Conservation (phyloP, 64 coral and sea anemone species). For the Stichodactyla mertensii region DNA sequence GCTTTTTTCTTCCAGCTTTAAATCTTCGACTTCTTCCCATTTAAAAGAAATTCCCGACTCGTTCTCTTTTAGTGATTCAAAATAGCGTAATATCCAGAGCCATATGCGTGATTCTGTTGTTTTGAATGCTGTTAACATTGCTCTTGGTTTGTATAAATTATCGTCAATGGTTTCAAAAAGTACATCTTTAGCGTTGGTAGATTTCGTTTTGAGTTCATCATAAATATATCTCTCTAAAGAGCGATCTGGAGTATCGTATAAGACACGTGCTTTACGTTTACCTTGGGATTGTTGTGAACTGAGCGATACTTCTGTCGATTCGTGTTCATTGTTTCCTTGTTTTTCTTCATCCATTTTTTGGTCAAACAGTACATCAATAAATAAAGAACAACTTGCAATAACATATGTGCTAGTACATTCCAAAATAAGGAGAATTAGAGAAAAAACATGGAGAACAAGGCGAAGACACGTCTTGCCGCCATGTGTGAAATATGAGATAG, state of each 20-base stretch:
- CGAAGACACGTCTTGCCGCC: too few species aligned
- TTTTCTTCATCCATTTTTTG: neutral
- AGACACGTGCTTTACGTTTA: neutral
- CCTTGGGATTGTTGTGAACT: neutral
- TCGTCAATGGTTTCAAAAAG: neutral
- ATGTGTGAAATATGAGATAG: too few species aligned
- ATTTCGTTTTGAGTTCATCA: neutral
- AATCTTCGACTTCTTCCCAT: too few species aligned
- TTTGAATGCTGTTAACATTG: neutral
- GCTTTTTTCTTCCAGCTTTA: too few species aligned
- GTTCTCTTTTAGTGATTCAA: too few species aligned
- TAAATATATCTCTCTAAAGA: too few species aligned
- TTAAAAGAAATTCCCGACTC: too few species aligned
- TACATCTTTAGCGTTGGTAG: neutral
- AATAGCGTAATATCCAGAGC: too few species aligned
- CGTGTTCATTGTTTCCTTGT: neutral
- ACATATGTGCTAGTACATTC: neutral
- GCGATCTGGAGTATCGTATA: neutral
- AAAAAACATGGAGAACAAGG: too few species aligned
- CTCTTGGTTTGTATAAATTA: constrained; percentile 1
- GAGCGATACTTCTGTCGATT: neutral
- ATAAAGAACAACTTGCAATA: neutral
- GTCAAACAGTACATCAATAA: neutral
- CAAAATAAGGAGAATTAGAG: neutral
- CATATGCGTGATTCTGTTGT: neutral